Base-by-base conservation (phyloP, 1,140 invertebrate genomes). In the Drosophila eugracilis region DNA sequence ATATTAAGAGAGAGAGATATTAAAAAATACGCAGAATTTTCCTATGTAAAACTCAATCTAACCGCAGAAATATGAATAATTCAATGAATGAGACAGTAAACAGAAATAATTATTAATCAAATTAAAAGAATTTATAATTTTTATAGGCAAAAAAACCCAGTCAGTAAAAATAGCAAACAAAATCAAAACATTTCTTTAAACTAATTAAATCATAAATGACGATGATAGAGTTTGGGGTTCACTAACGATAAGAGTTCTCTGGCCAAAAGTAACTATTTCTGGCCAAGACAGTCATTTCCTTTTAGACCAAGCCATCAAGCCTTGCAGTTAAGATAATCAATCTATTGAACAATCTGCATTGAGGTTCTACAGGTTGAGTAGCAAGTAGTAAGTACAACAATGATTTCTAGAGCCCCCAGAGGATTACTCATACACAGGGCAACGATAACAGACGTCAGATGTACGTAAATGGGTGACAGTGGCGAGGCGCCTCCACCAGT, bases 391-490 rank as follows among this genome's bases (percentile, higher is more conserved):
- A 26, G 21, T 30, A 28, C 5, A 17, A n/a, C 1, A 10, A n/a
- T 42, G 37, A 44, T 36, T 44, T 6, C 17, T 4, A 66, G 66
- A 67, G 45, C 28, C 47, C n/a, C 21, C 1, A 0, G 9, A 12
- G 32, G 37, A 67, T 69, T 69, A 69, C 28, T 69, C 65, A 69
- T 44, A 7, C 22, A 4, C n/a, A 32, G 10, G 7, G 41, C 47
- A 62, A 69, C 47, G 65, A 69, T 69, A 69, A 44, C 65, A 53
- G 45, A 6, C 47, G 28, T 69, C 65, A 67, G 65, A 69, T 69
- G 65, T 53, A 53, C 65, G 65, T 69, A 69, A 69, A 67, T 69
- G 45, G 49, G 22, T 67, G 60, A 24, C 59, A 24, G 59, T 41
- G 34, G 14, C 36, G 17, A 24, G n/a, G 19, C 12, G 6, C 30